These are phyloP conservation scores for Phlogophora meticulosa DNA, from an alignment of 2,888 invertebrate species.

Conservation along the genomic window DNA sequence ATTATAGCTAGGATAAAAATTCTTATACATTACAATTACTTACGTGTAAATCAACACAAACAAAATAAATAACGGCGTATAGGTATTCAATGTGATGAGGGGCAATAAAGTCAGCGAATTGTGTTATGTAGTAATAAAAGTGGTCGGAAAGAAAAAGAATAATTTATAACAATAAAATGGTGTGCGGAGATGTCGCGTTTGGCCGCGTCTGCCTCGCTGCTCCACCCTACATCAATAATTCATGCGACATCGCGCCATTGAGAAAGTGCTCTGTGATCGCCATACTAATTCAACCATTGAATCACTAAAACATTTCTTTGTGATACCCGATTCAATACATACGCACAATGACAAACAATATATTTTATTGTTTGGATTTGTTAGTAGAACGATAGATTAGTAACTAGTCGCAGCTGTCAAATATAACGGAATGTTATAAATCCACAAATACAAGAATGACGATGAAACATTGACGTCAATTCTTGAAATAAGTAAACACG, in stretches of 20 bases:
- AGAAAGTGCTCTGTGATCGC: slow-evolving; percentile 90
- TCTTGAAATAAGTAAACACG: slow-evolving; percentile 48
- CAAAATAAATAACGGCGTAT: slow-evolving; percentile 65
- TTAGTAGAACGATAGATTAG: slow-evolving; percentile 41
- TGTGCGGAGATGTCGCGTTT: slow-evolving; percentile 73
- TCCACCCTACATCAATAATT: slow-evolving; percentile 86
- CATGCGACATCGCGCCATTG: slow-evolving; percentile 88
- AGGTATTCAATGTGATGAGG: slow-evolving; percentile 70
- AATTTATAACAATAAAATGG: slow-evolving; percentile 85
- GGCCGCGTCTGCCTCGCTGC: slow-evolving; percentile 70
- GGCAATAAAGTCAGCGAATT: slow-evolving; percentile 72
- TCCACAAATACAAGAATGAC: slow-evolving; percentile 38
- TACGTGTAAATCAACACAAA: slow-evolving; percentile 66
- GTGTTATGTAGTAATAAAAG: slow-evolving; percentile 77
- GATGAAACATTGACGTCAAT: slow-evolving; percentile 35
- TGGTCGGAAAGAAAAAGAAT: slow-evolving; percentile 75
- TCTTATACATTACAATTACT: slow-evolving; percentile 58
- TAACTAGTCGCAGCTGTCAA: neutral
- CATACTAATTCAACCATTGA: slow-evolving; percentile 87
- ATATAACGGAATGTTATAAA: slow-evolving; percentile 24
- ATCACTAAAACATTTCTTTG: slow-evolving; percentile 82
- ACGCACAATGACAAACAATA: slow-evolving; percentile 63
- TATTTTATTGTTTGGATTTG: slow-evolving; percentile 49
- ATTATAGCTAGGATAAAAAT: slow-evolving; percentile 67
- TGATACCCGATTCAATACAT: slow-evolving; percentile 63